Evolutionary conservation across 2,797 vertebrate species (phyloP), one percentile per base, ranked within the genome.

Genomic region (Helostoma temminkii): DNA sequence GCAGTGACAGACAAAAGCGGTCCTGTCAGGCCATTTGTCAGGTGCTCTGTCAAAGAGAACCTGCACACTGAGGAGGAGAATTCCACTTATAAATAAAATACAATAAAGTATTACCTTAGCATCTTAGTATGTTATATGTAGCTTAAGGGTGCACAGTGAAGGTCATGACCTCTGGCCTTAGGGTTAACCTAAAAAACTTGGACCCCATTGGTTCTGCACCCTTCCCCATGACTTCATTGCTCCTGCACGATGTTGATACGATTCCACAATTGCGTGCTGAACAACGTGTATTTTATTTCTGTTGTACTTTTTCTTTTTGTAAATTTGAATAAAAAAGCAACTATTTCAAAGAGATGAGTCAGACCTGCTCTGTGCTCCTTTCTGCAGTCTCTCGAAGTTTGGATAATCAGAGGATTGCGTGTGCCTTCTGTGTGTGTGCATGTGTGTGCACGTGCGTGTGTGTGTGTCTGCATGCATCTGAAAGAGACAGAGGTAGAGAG

Each of bases 241-340:
- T 79, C 79, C 77, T 78, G 85, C 88, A 83, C 76, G 78, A 81
- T 81, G 78, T 90, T 88, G 78, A 88, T 82, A 83, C 70, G 84
- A 81, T 81, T 88, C 85, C 88, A 89, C 84, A 65, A 74, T 76
- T 77, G 82, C 71, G 78, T 89, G 80, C 85, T 88, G 71, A 88
- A 87, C 76, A 89, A 84, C 90, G 81, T 91, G 88, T 91, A 92
- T 92, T n/a, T 93, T 91, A 92, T 94, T 92, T 91, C 85, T 87
- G 87, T 90, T 92, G 88, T 89, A 88, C 86, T 84, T 89, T 90
- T 92, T 88, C 59, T 87, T 92, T 93, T 93, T 92, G 90, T 93
- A 93, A 90, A 91, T 90, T 92, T 91, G 78, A 93, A 93, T 93
- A 91, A 90, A 91, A 93, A 92, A 92, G 60, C 52, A 86, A 89